Conservation (phyloP, 2,888 invertebrate species). For the Dione vanillae region DNA sequence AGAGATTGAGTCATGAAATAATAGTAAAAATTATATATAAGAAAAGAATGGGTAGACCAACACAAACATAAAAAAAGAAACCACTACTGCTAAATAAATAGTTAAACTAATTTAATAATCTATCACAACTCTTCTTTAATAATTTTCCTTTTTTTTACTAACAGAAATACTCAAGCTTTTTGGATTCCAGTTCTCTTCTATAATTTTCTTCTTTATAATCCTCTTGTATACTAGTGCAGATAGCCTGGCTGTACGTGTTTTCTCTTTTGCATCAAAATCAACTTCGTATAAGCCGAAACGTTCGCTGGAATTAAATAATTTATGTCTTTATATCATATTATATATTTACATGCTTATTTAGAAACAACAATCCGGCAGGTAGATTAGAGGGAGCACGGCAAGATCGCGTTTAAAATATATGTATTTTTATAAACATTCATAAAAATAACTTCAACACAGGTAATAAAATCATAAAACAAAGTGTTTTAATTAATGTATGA, state of each 20-base stretch:
- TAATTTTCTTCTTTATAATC: conserved; percentile 60
- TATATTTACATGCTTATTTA: no score
- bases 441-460: no score
- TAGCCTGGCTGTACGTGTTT: conserved; percentile 85
- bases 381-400: no score
- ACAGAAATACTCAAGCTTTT: conserved; percentile 57
- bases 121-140: conserved; percentile 55
- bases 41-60: neutral
- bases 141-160: conserved; percentile 50
- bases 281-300: conserved; percentile 88
- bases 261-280: conserved; percentile 85
- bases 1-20: no score
- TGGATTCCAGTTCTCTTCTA: conserved; percentile 64
- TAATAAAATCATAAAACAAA: no score
- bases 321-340: no score
- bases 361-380: no score
- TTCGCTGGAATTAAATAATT: conserved; percentile 62
- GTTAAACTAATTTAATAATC: conserved; percentile 19
- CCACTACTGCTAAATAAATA: conserved; percentile 1
- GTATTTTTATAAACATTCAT: no score
- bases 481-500: no score
- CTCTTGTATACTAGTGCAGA: conserved; percentile 84
- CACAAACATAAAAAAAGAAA: conserved; percentile 6
- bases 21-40: no score
- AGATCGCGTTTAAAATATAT: no score